Base-by-base conservation (phyloP, 2,888 invertebrate genomes). In the Gymnosoma rotundatum region DNA sequence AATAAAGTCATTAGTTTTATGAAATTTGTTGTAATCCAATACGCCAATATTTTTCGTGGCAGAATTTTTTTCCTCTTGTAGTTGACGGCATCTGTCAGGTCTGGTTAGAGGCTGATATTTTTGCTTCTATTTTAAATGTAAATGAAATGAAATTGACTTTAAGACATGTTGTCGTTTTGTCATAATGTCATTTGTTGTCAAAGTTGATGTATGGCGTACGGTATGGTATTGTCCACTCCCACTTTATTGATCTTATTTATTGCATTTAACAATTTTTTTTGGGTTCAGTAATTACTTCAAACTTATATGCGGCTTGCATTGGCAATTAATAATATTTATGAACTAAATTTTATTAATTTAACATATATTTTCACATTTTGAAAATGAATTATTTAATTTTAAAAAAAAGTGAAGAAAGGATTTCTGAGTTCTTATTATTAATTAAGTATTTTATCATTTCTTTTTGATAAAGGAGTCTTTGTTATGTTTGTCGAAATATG, bases 1-100 rank as follows among this genome's bases (percentile, higher is more conserved):
- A 80, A 80, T 83, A 67, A 79, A 83, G 83, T 76, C 80, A 83
- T 83, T 80, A 83, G 56, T 45, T 83, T 75, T 60, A 45, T 56
- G 14, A 48, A 21, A 16, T 32, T 48, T 67, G 36, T 60, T 70
- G 80, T 58, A 81, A 78, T 73, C 16, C 18, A 45, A 81, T 78
- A 84, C 70, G 48, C 32, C 63, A 56, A 14, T 45, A 73, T 79
- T 79, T 67, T 73, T 42, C 12, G 42, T 12, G 12, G 12, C 10
- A 42, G 42, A 42, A 10, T 42, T 42, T 42, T 38, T 12, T 42
- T 10, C 2, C 21, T 63, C 21, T 74, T 7, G 14, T 32, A 56
- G 50, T 69, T 76, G 21, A 50, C 66, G 50, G 20, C 42, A 54
- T 50, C 69, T 72, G 64, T 52, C 38, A 58, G 61, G 61, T 48